phyloP scores from a whole-genome alignment of 2,888 invertebrate species.

The Eristalis intricaria region DNA sequence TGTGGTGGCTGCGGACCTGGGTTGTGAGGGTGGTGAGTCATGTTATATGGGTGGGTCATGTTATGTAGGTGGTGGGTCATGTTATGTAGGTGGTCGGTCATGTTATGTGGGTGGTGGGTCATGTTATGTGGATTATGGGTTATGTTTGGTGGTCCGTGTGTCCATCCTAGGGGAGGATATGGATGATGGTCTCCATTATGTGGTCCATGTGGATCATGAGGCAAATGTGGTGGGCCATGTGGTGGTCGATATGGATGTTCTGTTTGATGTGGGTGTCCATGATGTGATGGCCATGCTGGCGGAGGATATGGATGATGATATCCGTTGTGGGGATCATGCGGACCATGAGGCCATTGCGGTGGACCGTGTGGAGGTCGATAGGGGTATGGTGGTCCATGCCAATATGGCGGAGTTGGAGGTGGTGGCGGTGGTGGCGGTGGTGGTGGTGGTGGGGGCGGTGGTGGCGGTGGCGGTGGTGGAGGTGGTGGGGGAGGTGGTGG shows the following conservation, averaged over 20 bases:
- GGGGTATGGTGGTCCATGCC: not conserved
- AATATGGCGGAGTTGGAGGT: not conserved
- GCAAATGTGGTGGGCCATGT: not conserved
- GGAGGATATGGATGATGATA: not conserved
- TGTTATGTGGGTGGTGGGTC: too few relatives aligned
- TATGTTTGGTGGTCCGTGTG: too few relatives aligned
- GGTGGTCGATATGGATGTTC: not conserved
- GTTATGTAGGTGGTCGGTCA: too few relatives aligned
- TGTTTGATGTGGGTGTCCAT: not conserved
- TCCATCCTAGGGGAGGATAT: too few relatives aligned
- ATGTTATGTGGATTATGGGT: too few relatives aligned
- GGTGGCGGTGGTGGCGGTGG: not conserved
- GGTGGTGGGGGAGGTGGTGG: not conserved
- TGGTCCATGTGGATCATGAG: not conserved
- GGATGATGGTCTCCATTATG: too few relatives aligned
- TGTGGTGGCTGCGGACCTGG: not conserved
- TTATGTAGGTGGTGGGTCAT: too few relatives aligned
- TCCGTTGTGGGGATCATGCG: not conserved
- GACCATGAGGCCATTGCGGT: not conserved
- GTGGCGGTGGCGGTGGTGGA: not conserved
- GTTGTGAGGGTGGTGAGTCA: too few relatives aligned
- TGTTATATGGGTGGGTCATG: too few relatives aligned
- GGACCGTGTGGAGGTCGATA: not conserved
- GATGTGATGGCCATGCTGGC: not conserved
- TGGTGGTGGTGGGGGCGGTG: not conserved